These are phyloP conservation scores for Synergus umbraculus DNA, from an alignment of 2,888 invertebrate genomes.

Conservation along the genomic window DNA sequence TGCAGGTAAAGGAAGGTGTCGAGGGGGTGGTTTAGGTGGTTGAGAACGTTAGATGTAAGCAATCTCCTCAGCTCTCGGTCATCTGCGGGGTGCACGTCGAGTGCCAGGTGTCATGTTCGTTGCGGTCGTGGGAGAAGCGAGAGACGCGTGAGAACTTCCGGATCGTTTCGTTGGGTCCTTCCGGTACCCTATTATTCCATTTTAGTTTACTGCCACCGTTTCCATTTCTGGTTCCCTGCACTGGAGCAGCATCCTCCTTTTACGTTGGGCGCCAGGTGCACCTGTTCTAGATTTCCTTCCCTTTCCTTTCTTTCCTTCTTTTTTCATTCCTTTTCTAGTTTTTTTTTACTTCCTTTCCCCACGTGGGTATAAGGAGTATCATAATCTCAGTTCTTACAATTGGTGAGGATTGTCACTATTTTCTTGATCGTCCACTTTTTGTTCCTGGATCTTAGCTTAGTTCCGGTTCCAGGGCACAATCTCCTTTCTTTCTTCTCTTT, in stretches of 20 bases:
- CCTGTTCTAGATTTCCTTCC: conserved; percentile 15
- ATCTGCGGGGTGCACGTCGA: conserved; percentile 63
- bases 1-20: conserved; percentile 25
- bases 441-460: no score
- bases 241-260: conserved; percentile 33
- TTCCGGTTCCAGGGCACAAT: no score
- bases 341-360: conserved; percentile 10
- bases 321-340: neutral
- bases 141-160: conserved; percentile 78
- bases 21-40: conserved; percentile 50
- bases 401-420: neutral
- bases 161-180: conserved; percentile 73
- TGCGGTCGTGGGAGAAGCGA: conserved; percentile 75
- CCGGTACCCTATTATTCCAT: conserved; percentile 76
- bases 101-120: conserved; percentile 77
- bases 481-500: no score
- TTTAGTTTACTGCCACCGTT: conserved; percentile 72
- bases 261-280: conserved; percentile 6
- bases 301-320: neutral
- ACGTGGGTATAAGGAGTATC: neutral
- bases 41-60: conserved; percentile 60
- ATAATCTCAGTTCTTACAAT: neutral
- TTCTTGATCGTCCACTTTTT: neutral
- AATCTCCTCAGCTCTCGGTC: conserved; percentile 60
- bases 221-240: conserved; percentile 47